Conservation (phyloP, 2,797 vertebrate genomes). For the Alfaro cultratus region DNA sequence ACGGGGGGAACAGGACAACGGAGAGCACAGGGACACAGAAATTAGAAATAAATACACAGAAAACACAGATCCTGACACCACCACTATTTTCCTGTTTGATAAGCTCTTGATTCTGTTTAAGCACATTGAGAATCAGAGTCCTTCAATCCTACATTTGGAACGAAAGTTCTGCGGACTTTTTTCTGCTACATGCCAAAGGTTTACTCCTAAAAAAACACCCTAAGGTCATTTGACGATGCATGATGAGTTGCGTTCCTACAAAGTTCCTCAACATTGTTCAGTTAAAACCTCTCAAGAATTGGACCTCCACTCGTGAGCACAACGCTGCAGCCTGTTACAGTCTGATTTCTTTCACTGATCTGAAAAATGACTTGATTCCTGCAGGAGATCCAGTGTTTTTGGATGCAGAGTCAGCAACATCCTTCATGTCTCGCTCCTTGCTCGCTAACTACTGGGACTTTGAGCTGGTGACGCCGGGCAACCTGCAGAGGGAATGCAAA, state of each 20-base stretch:
- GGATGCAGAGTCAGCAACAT: slow-evolving; percentile 70
- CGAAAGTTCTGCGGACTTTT: no score
- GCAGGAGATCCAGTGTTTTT: slow-evolving; percentile 72
- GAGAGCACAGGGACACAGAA: no score
- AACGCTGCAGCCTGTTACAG: no score
- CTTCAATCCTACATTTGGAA: no score
- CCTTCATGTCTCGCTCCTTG: slow-evolving; percentile 84
- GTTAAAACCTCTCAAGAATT: background rate
- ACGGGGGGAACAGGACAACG: no score
- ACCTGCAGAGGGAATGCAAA: slow-evolving; percentile 83
- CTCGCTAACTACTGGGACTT: slow-evolving; percentile 91
- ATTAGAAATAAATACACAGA: no score
- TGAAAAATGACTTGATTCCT: slow-evolving; percentile 1
- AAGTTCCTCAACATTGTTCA: background rate
- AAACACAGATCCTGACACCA: no score
- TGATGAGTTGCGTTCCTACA: background rate
- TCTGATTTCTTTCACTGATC: background rate
- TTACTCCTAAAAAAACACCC: background rate
- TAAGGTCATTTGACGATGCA: background rate
- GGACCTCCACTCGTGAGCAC: background rate
- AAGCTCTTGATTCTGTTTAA: no score
- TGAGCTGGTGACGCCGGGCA: slow-evolving; percentile 79
- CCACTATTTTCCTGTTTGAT: no score
- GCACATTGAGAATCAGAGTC: no score
- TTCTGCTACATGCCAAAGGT: background rate